Conservation (phyloP, 2,797 vertebrate species). For the Lacerta agilis region DNA sequence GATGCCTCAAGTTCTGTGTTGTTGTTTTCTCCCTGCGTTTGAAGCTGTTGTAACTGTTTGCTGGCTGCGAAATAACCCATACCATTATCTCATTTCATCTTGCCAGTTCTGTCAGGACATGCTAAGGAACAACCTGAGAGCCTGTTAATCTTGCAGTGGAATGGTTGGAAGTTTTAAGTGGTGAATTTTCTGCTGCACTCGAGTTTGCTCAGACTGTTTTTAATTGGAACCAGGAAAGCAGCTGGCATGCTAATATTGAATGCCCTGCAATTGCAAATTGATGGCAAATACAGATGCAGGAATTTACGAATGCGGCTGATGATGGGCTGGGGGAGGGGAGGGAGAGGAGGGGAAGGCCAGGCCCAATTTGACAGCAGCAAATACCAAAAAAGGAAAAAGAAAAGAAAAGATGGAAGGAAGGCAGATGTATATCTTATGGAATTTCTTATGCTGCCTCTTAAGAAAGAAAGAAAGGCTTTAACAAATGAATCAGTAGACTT, state of each 20-base stretch:
- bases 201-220: conserved; percentile 67
- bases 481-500: conserved; percentile 1
- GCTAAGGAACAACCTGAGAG: conserved; percentile 55
- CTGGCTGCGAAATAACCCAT: conserved; percentile 66
- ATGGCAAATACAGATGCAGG: conserved; percentile 73
- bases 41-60: conserved; percentile 63
- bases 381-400: background rate
- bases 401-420: conserved; percentile 11
- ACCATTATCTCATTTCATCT: conserved; percentile 70
- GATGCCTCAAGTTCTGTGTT: conserved; percentile 31
- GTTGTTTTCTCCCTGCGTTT: conserved; percentile 27
- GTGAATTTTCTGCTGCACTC: conserved; percentile 63
- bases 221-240: conserved; percentile 70
- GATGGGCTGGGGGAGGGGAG: background rate
- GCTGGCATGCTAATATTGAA: conserved; percentile 66
- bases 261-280: conserved; percentile 56
- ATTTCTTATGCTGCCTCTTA: background rate
- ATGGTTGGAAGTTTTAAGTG: conserved; percentile 60
- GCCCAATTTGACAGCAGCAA: conserved; percentile 21
- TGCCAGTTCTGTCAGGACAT: conserved; percentile 62
- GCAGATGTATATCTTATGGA: background rate
- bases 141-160: conserved; percentile 62
- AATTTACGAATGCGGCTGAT: conserved; percentile 51
- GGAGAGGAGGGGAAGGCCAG: conserved; percentile 8
- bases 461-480: conserved; percentile 9